Conservation (phyloP, 2,888 invertebrate genomes). For the Platycheirus albimanus region DNA sequence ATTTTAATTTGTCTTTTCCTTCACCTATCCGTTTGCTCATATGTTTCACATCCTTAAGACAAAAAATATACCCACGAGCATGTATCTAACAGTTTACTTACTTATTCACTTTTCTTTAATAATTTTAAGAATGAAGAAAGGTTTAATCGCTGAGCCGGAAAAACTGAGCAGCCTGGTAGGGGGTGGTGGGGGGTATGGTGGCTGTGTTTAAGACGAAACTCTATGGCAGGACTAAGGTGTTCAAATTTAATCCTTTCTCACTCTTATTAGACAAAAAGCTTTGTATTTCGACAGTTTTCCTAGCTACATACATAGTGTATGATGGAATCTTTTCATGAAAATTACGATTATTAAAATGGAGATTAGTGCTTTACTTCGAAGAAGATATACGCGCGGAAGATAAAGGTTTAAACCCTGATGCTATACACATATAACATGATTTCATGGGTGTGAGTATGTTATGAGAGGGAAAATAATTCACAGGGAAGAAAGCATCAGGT, state of each 20-base stretch:
- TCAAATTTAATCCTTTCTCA: slow-evolving; percentile 55
- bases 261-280: slow-evolving; percentile 21
- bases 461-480: no score
- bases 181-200: no score
- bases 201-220: neutral
- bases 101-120: slow-evolving; percentile 41
- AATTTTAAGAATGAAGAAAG: slow-evolving; percentile 38
- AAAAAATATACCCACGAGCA: neutral
- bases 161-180: no score
- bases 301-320: neutral
- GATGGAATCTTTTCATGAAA: slow-evolving; percentile 5
- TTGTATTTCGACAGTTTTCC: slow-evolving; percentile 1
- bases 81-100: slow-evolving; percentile 31
- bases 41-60: slow-evolving; percentile 36
- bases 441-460: no score
- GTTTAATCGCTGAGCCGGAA: slow-evolving; percentile 36
- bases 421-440: no score
- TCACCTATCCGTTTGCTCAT: slow-evolving; percentile 3
- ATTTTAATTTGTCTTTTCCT: slow-evolving; percentile 37
- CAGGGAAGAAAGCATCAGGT: no score
- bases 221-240: slow-evolving; percentile 27
- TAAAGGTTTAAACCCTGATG: neutral
- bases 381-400: slow-evolving; percentile 1
- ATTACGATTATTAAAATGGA: slow-evolving; percentile 28
- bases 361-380: slow-evolving; percentile 34